A percentile compares a stretch with the other conserved stretches of the same genome.
phyloP scores from a whole-genome alignment of 2,113 vertebrate species.

The Onychorhynchus coronatus region DNA sequence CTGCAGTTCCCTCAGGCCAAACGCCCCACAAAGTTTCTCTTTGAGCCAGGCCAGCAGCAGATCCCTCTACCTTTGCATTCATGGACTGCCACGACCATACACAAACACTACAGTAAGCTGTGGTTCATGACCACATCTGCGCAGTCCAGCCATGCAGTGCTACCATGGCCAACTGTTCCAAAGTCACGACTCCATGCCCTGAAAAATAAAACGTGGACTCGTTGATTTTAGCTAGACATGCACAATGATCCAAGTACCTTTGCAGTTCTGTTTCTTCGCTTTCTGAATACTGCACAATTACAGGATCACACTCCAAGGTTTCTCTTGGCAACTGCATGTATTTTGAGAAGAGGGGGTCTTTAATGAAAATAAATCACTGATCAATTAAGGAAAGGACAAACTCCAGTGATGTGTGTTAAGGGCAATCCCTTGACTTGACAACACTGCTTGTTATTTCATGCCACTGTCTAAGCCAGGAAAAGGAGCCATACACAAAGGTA shows the following conservation, averaged over 20 bases:
- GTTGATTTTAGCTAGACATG: background rate
- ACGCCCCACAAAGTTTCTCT: background rate
- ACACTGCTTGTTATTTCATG: accelerated
- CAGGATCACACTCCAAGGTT: background rate
- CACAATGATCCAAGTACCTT: background rate
- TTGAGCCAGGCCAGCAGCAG: background rate
- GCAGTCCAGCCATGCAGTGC: background rate
- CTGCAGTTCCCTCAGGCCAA: background rate
- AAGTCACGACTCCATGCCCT: background rate
- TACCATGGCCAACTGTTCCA: background rate
- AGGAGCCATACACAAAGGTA: background rate
- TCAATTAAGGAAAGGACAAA: background rate
- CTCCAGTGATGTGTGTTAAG: background rate
- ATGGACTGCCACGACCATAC: background rate
- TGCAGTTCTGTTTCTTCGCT: background rate
- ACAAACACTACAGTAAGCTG: accelerated
- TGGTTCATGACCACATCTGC: background rate
- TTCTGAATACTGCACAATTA: background rate
- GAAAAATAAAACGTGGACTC: background rate
- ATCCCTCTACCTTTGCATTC: background rate
- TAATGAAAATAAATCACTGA: background rate
- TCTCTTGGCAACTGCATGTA: background rate
- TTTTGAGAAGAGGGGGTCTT: background rate
- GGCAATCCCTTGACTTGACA: background rate
- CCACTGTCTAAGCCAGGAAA: background rate